phyloP scores from a whole-genome alignment of 2,888 invertebrate genomes.

The Sphaeridia pumilis region DNA sequence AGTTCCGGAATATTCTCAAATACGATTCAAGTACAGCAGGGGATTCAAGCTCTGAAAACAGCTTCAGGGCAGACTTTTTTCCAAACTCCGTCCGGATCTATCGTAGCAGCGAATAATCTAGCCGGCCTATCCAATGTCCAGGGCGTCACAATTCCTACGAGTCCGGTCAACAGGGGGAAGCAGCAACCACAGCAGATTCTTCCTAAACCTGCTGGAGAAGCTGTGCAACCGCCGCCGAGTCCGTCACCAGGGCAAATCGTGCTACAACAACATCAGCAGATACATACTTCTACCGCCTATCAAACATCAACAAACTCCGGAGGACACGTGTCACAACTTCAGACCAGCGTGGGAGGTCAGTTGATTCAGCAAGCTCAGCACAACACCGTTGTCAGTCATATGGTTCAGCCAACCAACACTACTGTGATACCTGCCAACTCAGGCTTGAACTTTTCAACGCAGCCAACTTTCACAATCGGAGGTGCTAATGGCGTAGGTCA shows the following conservation, averaged over 20 bases:
- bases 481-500: constrained; percentile 25
- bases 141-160: constrained; percentile 19
- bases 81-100: constrained; percentile 28
- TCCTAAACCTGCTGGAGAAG: constrained; percentile 27
- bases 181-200: constrained; percentile 35
- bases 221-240: constrained; percentile 8
- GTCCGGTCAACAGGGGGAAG: constrained; percentile 20
- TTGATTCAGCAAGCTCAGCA: constrained; percentile 25
- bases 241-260: constrained; percentile 4
- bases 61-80: constrained; percentile 27
- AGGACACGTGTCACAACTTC: constrained; percentile 8
- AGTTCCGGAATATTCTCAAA: constrained; percentile 29
- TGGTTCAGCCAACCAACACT: constrained; percentile 13
- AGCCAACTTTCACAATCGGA: constrained; percentile 29
- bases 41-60: constrained; percentile 33
- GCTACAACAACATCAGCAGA: constrained; percentile 5
- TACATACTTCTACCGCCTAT: neutral
- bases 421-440: constrained; percentile 15
- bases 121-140: constrained; percentile 11
- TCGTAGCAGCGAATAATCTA: constrained; percentile 25
- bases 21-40: constrained; percentile 32
- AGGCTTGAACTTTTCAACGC: constrained; percentile 21
- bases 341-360: constrained; percentile 21
- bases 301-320: no score
- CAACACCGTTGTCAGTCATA: constrained; percentile 5